phyloP scores from a whole-genome alignment of 2,797 vertebrate genomes.

The Clarias platycephalus region DNA sequence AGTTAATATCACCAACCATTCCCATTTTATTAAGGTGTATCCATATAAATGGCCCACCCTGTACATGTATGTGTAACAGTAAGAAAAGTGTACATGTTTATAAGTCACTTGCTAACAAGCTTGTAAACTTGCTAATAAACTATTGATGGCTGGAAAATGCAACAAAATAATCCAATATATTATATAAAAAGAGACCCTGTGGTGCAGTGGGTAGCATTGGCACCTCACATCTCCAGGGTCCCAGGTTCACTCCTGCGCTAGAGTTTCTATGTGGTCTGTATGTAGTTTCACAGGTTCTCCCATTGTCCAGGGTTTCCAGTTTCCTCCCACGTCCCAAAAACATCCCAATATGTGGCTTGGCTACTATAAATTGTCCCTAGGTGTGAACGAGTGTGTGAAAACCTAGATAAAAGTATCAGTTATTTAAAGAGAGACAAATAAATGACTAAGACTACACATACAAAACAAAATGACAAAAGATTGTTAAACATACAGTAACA shows the following conservation, averaged over 20 bases:
- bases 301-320: background rate
- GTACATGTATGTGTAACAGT: too few relatives aligned
- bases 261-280: background rate
- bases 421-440: background rate
- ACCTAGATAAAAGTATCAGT: background rate
- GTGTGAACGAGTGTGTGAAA: too few relatives aligned
- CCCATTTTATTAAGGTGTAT: too few relatives aligned
- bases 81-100: too few relatives aligned
- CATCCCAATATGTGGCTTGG: background rate
- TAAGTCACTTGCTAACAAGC: background rate
- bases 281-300: background rate
- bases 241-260: background rate
- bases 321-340: background rate
- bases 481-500: background rate
- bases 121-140: background rate
- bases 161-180: background rate
- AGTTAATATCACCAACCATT: too few relatives aligned
- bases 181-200: background rate
- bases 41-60: too few relatives aligned
- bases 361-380: background rate
- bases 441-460: background rate
- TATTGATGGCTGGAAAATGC: background rate
- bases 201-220: background rate
- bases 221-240: background rate
- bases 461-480: background rate